A percentile compares a stretch with the other conserved stretches of the same genome.
Evolutionary conservation across 1,140 invertebrate genomes (phyloP).

Genomic region (Diabrotica virgifera): DNA sequence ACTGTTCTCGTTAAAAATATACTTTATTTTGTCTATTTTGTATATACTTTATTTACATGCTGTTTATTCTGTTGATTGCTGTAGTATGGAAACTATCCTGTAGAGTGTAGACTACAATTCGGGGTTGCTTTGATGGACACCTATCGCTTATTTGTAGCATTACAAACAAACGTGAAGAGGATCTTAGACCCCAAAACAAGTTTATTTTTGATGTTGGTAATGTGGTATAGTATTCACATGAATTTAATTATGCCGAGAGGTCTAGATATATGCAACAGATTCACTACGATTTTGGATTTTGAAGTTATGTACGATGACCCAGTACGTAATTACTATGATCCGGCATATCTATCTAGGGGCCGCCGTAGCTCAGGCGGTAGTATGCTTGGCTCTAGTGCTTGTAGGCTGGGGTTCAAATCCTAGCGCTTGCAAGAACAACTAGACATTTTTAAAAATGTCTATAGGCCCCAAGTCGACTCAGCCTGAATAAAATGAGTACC

Average conservation of each 20-base stretch:
- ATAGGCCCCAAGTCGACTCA: no score
- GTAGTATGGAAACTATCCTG: neutral
- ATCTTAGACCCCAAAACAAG: neutral
- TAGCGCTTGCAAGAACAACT: no score
- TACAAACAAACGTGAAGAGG: neutral
- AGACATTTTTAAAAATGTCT: no score
- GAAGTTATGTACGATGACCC: neutral
- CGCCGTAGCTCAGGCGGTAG: no score
- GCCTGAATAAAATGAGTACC: no score
- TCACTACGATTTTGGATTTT: neutral
- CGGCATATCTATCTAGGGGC: no score
- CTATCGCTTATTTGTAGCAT: neutral
- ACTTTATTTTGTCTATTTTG: no score
- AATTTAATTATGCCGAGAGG: neutral
- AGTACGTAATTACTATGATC: neutral
- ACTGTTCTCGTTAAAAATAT: neutral
- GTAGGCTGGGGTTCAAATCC: no score
- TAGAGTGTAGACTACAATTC: neutral
- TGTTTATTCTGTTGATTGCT: neutral
- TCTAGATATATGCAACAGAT: neutral
- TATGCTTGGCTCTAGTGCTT: no score
- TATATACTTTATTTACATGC: neutral
- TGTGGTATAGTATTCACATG: neutral
- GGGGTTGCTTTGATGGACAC: neutral
- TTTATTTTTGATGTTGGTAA: neutral